Evolutionary conservation across 2,888 invertebrate species (phyloP), one percentile per base, ranked within the genome.

Genomic region (Trachelus iudaicus): DNA sequence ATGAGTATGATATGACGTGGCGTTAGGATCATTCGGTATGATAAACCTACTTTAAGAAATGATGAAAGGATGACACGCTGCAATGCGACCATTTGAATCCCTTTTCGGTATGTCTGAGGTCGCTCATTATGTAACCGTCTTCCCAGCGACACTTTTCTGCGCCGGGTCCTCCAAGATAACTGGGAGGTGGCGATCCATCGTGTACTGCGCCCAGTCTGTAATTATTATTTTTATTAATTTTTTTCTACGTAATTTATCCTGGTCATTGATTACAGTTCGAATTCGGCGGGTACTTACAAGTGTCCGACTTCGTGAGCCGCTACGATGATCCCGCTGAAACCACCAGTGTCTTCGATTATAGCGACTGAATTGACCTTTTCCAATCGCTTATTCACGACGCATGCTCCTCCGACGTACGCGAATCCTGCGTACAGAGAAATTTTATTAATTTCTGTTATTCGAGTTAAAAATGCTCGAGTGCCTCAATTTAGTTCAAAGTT

Each of bases 251-350:
- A 31, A 76, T 79, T 79, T 69, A 75, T 73, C 74, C 35, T 37
- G 37, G 37, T 23, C 56, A 23, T 23, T 4, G 6, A 56, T 6
- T 9, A 23, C 6, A 56, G 9, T 56, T 56, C 9, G 2, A 56
- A 56, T 56, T 56, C 68, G 15, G 30, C 33, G 78, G 75, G 73
- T 81, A 95, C 97, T 96, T 94, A 98, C 98, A 98, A 94, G 94
- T 98, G 98, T 86, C 98, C 98, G 86, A 98, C 97, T 96, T 98
- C 98, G 92, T 98, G 98, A 83, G 98, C 98, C 79, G 98, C 98
- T 2, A 98, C 98, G 89, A 98, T 98, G 90, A 98, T 98, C 82
- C 98, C 98, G 87, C 98, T 98, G 93, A 98, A 98, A 84, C 98
- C 98, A 84, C 98, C 98, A 69, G 98, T 98, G 91, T 98, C 98